Evolutionary conservation across 1,140 invertebrate genomes (phyloP), one percentile per base, ranked within the genome.

Genomic region (Polypedilum vanderplanki): DNA sequence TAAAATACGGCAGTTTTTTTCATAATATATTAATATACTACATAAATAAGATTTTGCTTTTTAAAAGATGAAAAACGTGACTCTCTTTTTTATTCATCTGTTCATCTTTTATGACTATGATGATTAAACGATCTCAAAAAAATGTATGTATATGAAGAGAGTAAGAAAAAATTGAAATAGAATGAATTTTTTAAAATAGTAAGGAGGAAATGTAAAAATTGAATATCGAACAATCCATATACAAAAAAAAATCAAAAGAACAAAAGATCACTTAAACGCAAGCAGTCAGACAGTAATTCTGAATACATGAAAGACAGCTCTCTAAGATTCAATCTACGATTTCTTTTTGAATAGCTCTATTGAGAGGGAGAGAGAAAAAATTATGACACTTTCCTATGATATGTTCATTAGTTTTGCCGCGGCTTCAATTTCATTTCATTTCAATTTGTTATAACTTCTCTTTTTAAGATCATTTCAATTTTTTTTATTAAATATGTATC

Each of bases 101-200:
- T 70, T 70, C 65, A 70, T 20, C n/a, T 70, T 70, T 70, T 70
- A 18, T 70, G 65, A 70, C 65, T 70, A 70, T 70, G 65, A 70
- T 70, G 65, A 70, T 70, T 70, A 70, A 70, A 70, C 65, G 65
- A 70, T 70, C 65, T 70, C 65, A 70, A 18, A 18, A 67, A 18
- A 70, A 70, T 8, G 17, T 18, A 18, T n/a, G n/a, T 57, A 12
- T 57, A n/a, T n/a, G n/a, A 57, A 57, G 46, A 57, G 46, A 57
- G n/a, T 57, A n/a, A 70, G 18, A 70, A 18, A 18, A 70, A 70
- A 18, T 33, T 33, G 24, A 33, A 33, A 33, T 33, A 33, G 24
- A 33, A 33, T 33, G 24, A 33, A 33, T 33, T 33, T 33, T 33
- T 33, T 33, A 70, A 17, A 67, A 20, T 20, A 70, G 18, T 20